Base-by-base conservation (phyloP, 2,888 invertebrate species). In the Belgica antarctica region DNA sequence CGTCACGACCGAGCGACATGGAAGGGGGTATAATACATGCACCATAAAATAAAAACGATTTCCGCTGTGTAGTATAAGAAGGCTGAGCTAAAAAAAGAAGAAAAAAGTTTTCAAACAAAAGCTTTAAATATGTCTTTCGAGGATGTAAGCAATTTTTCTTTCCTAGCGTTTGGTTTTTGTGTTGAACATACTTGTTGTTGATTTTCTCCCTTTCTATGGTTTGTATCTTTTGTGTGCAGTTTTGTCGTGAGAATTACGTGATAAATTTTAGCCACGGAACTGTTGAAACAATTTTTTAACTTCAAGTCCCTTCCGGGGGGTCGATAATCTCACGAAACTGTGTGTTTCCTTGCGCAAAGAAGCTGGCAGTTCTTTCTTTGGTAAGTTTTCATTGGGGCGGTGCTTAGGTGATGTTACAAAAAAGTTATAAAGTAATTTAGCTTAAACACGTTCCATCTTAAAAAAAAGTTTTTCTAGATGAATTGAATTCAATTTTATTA, bases 31-130 rank as follows among this genome's bases (percentile, higher is more conserved):
- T 52, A 52, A 63, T 65, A 17, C 17, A 47, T 27, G 47, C 65
- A 41, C 25, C 36, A 41, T 41, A 41, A 65, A 65, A 63, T 47
- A 47, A 65, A 46, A 65, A 65, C 47, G 65, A 66, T 66, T 27
- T 66, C 24, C 24, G 28, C 47, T 27, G 27, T 36, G 34, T 34
- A 59, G 22, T 2, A 12, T 7, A 59, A 34, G 34, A 31, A 52
- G n/a, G 52, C 41, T 41, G 12, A 52, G 52, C 8, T 7, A 52
- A 17, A 8, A 52, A n/a, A 5, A 2, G 41, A 5, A 41, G 52
- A n/a, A n/a, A n/a, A n/a, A n/a, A n/a, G n/a, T n/a, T n/a, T n/a
- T n/a, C n/a, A n/a, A 4, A 2, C 52, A 22, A 52, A 52, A 52
- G 19, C 52, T 52, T 52, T 52, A 52, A 52, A 52, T 3, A 52